These are phyloP conservation scores for Polietes domitor DNA, from an alignment of 2,888 invertebrate genomes.

Conservation along the genomic window DNA sequence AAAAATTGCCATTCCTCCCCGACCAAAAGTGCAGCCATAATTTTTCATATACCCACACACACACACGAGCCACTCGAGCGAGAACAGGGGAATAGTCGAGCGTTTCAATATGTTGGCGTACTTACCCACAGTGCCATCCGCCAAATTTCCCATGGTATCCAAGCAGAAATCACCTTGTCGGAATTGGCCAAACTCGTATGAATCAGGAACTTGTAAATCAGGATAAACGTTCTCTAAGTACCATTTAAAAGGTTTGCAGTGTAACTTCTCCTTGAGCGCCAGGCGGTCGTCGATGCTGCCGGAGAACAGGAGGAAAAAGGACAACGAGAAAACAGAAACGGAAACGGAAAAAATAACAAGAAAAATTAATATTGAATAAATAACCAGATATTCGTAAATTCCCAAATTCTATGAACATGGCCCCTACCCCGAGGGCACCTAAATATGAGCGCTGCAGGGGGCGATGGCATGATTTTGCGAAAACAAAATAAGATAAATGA, in stretches of 20 bases:
- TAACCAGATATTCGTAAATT: background rate
- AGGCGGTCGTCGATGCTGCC: slow-evolving; percentile 92
- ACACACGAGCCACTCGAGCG: too few relatives aligned
- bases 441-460: too few relatives aligned
- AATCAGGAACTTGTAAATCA: slow-evolving; percentile 88
- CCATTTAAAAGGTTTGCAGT: slow-evolving; percentile 98
- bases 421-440: too few relatives aligned
- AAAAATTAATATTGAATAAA: background rate
- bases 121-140: slow-evolving; percentile 90
- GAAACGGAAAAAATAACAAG: background rate
- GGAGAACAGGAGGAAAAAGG: slow-evolving; percentile 4
- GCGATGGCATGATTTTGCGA: background rate
- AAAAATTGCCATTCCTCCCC: too few relatives aligned
- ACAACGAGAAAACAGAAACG: background rate
- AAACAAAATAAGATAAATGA: slow-evolving; percentile 44
- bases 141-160: slow-evolving; percentile 95
- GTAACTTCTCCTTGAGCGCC: slow-evolving; percentile 88
- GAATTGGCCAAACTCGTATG: slow-evolving; percentile 84
- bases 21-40: too few relatives aligned
- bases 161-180: slow-evolving; percentile 92
- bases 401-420: background rate
- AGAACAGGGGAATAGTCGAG: background rate
- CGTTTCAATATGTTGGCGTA: slow-evolving; percentile 54
- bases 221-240: slow-evolving; percentile 96
- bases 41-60: too few relatives aligned